Percentiles rank a stretch among this genome's conserved stretches.
Conservation (phyloP, 2,797 vertebrate species). For the Sus cebifrons region DNA sequence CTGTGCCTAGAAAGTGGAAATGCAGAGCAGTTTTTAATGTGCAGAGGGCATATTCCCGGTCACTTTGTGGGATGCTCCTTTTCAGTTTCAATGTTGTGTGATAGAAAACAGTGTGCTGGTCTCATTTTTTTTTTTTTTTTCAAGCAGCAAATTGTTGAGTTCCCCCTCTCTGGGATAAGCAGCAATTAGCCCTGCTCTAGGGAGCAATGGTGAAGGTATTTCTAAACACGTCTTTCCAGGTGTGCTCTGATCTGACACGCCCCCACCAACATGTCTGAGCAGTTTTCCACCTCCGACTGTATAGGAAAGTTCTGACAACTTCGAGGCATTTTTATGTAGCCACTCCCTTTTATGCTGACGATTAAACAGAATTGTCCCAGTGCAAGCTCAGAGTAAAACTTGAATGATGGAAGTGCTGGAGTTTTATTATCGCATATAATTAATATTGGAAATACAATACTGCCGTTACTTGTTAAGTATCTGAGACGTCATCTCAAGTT, state of each 20-base stretch:
- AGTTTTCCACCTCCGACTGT: constrained; percentile 51
- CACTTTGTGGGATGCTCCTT: constrained; percentile 5
- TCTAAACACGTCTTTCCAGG: constrained; percentile 78
- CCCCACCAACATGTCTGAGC: constrained; percentile 79
- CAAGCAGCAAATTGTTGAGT: constrained; percentile 33
- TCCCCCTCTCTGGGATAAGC: neutral
- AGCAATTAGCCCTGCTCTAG: constrained; percentile 71
- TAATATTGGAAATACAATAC: neutral
- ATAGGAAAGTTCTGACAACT: constrained; percentile 36
- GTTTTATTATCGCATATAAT: neutral
- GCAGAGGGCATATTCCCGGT: neutral
- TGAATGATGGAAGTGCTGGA: neutral
- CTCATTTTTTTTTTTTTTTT: neutral
- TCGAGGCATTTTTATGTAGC: neutral
- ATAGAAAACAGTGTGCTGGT: constrained; percentile 52
- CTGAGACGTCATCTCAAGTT: neutral
- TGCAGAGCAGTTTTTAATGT: neutral
- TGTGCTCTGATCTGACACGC: constrained; percentile 68
- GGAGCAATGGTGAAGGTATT: constrained; percentile 70
- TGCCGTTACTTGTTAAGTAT: neutral
- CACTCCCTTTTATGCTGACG: neutral
- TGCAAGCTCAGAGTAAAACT: neutral
- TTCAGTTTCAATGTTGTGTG: constrained; percentile 58
- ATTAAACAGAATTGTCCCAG: neutral
- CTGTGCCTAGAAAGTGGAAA: constrained; percentile 75